Percentiles rank a stretch among this genome's conserved stretches.
These are phyloP conservation scores for Circaetus gallicus DNA, from an alignment of 2,113 vertebrate genomes.

Conservation along the genomic window DNA sequence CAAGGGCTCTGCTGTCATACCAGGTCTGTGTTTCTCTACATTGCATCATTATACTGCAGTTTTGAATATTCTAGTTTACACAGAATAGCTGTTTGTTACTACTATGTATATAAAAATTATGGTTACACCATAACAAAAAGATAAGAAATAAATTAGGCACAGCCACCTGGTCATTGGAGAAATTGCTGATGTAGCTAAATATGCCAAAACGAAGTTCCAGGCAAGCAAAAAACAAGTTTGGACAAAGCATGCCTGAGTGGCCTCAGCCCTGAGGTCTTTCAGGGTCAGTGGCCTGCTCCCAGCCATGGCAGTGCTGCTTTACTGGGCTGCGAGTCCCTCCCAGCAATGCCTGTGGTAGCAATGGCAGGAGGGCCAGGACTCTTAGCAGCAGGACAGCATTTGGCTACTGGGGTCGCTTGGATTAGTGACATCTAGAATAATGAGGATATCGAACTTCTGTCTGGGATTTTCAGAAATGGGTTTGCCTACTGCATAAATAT, in stretches of 20 bases:
- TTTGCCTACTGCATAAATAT: neutral
- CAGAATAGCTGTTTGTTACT: neutral
- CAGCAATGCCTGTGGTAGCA: neutral
- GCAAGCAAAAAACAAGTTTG: neutral
- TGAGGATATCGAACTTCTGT: neutral
- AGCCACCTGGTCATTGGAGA: neutral
- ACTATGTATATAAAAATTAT: neutral
- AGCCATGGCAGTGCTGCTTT: fast-evolving
- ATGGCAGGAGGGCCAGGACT: neutral
- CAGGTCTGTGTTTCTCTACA: neutral
- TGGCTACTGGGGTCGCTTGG: neutral
- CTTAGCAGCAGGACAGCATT: neutral
- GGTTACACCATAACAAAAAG: neutral
- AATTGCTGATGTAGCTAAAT: neutral
- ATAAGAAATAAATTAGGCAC: neutral
- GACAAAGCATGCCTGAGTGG: fast-evolving
- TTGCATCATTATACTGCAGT: neutral
- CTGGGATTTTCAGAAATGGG: neutral
- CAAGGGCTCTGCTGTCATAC: neutral
- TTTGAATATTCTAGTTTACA: neutral
- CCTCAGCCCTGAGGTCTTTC: neutral
- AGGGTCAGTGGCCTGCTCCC: neutral
- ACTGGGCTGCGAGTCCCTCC: neutral
- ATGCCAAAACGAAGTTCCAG: neutral
- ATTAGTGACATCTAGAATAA: neutral